Conservation (phyloP, 2,113 vertebrate genomes). For the Nesospiza acunhae region DNA sequence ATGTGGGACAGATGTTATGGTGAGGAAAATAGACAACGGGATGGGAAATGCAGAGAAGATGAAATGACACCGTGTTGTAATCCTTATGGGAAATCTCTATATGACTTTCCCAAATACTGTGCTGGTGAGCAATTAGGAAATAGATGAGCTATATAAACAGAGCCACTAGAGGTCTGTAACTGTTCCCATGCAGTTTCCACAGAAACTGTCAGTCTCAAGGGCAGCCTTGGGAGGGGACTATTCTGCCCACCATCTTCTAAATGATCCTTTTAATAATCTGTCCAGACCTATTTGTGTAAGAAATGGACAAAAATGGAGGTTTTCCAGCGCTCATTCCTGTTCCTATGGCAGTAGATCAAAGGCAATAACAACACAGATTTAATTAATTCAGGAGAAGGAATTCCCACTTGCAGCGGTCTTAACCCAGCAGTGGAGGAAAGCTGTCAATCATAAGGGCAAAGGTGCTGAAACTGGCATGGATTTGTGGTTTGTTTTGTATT, state of each 20-base stretch:
- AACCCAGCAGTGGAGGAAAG: conserved; percentile 22
- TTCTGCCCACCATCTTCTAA: conserved; percentile 31
- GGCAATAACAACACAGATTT: conserved; percentile 46
- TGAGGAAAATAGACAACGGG: conserved; percentile 20
- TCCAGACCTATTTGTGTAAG: conserved; percentile 26
- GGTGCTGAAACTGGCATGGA: neutral
- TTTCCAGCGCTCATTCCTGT: conserved; percentile 16
- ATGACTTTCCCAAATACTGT: neutral
- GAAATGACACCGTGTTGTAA: conserved; percentile 26
- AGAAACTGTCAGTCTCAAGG: neutral
- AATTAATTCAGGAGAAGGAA: conserved; percentile 61
- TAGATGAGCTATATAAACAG: conserved; percentile 18
- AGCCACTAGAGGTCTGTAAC: conserved; percentile 58
- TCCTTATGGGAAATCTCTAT: conserved; percentile 29
- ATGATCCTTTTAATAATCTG: conserved; percentile 14
- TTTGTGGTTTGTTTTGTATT: neutral
- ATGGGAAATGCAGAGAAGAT: conserved; percentile 49
- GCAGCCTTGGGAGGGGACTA: neutral
- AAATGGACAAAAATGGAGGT: conserved; percentile 22
- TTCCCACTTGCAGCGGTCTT: conserved; percentile 45
- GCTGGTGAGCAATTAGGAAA: conserved; percentile 22
- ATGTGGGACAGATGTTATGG: conserved; percentile 56
- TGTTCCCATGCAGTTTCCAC: neutral
- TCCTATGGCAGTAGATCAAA: conserved; percentile 64
- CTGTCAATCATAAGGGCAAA: conserved; percentile 39